A percentile compares a stretch with the other conserved stretches of the same genome.
phyloP scores from a whole-genome alignment of 1,140 invertebrate genomes.

The Cherax destructor region DNA sequence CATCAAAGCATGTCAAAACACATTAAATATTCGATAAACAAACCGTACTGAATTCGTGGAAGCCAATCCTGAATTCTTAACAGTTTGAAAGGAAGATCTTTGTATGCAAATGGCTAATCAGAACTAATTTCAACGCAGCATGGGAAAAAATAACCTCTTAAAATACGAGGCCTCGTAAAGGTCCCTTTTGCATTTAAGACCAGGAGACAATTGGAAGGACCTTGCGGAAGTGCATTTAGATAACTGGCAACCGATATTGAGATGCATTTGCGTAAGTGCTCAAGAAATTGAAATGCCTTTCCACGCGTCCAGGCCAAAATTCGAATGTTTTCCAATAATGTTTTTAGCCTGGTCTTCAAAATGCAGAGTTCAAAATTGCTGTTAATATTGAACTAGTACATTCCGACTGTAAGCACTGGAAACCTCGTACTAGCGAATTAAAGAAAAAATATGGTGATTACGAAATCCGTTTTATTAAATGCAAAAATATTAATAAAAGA shows the following conservation, averaged over 20 bases:
- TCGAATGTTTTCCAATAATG: neutral
- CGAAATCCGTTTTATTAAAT: too few relatives aligned
- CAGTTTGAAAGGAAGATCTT: neutral
- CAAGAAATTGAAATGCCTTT: neutral
- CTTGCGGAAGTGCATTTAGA: neutral
- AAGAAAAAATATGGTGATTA: too few relatives aligned
- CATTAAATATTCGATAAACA: too few relatives aligned
- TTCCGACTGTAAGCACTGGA: too few relatives aligned
- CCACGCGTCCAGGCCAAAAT: neutral
- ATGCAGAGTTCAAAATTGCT: too few relatives aligned
- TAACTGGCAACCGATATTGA: conserved; percentile 1
- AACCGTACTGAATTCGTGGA: neutral
- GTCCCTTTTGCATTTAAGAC: neutral
- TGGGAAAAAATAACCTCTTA: neutral
- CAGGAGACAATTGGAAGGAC: neutral
- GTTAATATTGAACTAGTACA: too few relatives aligned
- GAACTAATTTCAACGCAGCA: conserved; percentile 3
- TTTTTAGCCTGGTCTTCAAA: neutral
- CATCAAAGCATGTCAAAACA: too few relatives aligned
- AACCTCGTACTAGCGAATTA: too few relatives aligned
- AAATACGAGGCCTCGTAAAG: neutral
- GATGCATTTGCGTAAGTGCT: neutral
- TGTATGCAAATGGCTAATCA: neutral
- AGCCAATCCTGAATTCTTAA: neutral
- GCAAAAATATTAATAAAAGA: too few relatives aligned